Percentiles rank a stretch among this genome's conserved stretches.
phyloP scores from a whole-genome alignment of 2,797 vertebrate genomes.

The Sorex maritimensis region DNA sequence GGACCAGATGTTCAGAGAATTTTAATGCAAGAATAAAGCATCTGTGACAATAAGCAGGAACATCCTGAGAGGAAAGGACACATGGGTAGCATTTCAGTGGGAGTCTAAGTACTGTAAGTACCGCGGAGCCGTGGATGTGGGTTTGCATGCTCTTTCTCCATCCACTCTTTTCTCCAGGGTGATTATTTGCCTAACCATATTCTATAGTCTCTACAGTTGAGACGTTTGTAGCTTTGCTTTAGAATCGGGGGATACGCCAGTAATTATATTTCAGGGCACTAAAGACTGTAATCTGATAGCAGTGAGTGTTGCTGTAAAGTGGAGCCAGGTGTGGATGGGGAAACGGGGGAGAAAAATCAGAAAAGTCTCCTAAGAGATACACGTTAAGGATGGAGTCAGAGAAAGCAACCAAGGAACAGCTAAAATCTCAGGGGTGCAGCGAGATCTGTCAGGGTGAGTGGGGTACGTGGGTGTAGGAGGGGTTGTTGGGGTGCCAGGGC shows the following conservation, averaged over 20 bases:
- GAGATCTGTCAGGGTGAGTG: neutral
- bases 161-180: neutral
- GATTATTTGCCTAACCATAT: too few relatives aligned
- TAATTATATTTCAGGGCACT: neutral
- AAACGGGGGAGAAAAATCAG: neutral
- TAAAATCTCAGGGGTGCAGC: neutral
- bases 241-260: neutral
- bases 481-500: neutral
- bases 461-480: too few relatives aligned
- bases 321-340: neutral
- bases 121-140: neutral
- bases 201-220: neutral
- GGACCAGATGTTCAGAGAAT: constrained; percentile 81
- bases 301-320: neutral
- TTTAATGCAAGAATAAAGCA: constrained; percentile 71
- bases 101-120: neutral
- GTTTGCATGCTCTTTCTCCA: neutral
- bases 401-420: neutral
- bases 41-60: constrained; percentile 62
- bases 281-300: neutral
- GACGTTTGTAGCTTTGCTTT: neutral
- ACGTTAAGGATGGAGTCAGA: neutral
- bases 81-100: constrained; percentile 27
- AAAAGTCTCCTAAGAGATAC: neutral
- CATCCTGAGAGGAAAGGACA: neutral